Evolutionary conservation across 2,888 invertebrate genomes (phyloP).

Genomic region (Leuctra nigra): DNA sequence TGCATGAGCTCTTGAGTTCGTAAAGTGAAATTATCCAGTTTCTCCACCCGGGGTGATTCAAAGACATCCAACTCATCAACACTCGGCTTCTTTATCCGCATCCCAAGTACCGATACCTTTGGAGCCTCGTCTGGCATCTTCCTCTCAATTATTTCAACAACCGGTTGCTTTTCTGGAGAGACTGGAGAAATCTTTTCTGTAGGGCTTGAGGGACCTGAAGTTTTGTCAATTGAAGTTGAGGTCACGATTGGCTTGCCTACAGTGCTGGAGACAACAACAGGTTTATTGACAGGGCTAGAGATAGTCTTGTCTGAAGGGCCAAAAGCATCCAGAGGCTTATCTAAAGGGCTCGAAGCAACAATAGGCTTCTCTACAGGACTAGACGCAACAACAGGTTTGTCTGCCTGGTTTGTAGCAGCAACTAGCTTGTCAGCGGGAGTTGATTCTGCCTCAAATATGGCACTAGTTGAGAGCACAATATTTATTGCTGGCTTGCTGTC

Average conservation of each 20-base stretch:
- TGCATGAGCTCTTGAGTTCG: background rate
- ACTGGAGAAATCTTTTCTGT: no score
- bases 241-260: background rate
- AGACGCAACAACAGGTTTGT: constrained; percentile 1
- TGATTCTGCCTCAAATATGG: constrained; percentile 35
- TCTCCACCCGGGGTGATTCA: background rate
- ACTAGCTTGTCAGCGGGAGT: constrained; percentile 13
- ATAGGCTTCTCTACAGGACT: background rate
- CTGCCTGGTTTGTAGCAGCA: background rate
- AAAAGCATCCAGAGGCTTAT: background rate
- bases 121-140: background rate
- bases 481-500: constrained; percentile 56
- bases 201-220: no score
- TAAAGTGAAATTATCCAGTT: constrained; percentile 1
- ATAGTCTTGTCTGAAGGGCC: background rate
- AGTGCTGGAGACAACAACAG: background rate
- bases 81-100: constrained; percentile 13
- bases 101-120: constrained; percentile 16
- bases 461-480: constrained; percentile 57
- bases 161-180: no score
- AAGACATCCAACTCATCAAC: background rate
- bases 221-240: background rate
- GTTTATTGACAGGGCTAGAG: background rate
- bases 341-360: background rate
- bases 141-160: no score